phyloP scores from a whole-genome alignment of 2,888 invertebrate species.

The Anthrax anthrax region DNA sequence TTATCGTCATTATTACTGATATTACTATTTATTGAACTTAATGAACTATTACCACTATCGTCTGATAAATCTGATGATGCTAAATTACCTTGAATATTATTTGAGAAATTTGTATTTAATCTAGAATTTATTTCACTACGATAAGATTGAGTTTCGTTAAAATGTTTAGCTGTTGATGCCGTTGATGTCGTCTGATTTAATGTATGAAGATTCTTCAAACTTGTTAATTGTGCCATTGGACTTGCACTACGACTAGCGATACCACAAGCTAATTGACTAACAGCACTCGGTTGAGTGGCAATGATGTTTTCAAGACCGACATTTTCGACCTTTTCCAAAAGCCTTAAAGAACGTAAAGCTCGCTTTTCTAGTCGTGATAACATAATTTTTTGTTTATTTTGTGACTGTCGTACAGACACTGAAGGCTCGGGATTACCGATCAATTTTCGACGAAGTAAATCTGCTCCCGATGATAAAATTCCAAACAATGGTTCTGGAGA shows the following conservation, averaged over 20 bases:
- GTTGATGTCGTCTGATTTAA: conserved; percentile 15
- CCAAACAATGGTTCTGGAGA: conserved; percentile 37
- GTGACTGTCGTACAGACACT: conserved; percentile 18
- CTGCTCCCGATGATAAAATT: conserved; percentile 48
- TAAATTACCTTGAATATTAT: too few relatives aligned
- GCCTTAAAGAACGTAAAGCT: conserved; percentile 38
- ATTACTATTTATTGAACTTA: background rate
- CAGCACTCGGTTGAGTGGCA: conserved; percentile 42
- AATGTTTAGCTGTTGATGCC: conserved; percentile 14
- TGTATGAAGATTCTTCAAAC: conserved; percentile 44
- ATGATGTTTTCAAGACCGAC: conserved; percentile 54
- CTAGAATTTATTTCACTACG: conserved; percentile 31
- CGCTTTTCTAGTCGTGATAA: conserved; percentile 30
- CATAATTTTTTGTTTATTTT: conserved; percentile 27
- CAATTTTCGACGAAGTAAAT: conserved; percentile 47
- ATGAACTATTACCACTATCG: background rate
- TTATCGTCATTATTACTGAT: conserved; percentile 13
- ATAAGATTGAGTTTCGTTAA: conserved; percentile 35
- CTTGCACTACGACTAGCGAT: conserved; percentile 50
- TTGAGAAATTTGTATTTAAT: conserved; percentile 21
- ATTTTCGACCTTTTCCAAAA: conserved; percentile 52
- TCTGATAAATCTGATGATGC: background rate
- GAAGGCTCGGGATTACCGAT: conserved; percentile 36
- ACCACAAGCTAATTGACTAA: conserved; percentile 43
- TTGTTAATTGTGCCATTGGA: conserved; percentile 67